phyloP scores from a whole-genome alignment of 1,140 invertebrate species.

The Pseudoatta argentina region DNA sequence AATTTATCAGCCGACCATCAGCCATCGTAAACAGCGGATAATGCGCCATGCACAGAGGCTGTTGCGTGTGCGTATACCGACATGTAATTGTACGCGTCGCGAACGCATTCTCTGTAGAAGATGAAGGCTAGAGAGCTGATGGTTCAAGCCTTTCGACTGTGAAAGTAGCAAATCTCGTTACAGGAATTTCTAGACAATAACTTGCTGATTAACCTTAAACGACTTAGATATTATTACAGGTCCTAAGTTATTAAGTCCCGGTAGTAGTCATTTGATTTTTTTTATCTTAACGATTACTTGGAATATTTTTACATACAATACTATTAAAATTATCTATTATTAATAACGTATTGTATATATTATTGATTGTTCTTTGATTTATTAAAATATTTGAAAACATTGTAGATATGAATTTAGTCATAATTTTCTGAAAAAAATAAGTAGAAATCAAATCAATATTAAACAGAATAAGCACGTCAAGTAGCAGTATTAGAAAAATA shows the following conservation, averaged over 20 bases:
- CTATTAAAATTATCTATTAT: too few species aligned
- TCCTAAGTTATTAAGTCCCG: neutral
- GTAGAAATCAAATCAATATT: too few species aligned
- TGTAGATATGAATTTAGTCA: too few species aligned
- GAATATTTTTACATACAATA: too few species aligned
- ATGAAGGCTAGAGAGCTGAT: constrained; percentile 18
- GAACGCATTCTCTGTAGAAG: constrained; percentile 3
- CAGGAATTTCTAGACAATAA: constrained; percentile 3
- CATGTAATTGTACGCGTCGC: constrained; percentile 56
- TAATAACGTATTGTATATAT: too few species aligned
- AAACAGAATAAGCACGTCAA: too few species aligned
- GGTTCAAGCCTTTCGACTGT: neutral
- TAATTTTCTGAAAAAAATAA: too few species aligned
- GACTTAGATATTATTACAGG: neutral
- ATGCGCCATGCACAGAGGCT: constrained; percentile 69
- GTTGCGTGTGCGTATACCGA: constrained; percentile 38
- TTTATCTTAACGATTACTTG: too few species aligned
- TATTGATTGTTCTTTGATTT: too few species aligned
- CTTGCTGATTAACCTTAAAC: neutral
- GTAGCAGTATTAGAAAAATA: too few species aligned
- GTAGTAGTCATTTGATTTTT: too few species aligned
- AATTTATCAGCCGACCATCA: constrained; percentile 82
- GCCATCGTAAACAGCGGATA: constrained; percentile 80
- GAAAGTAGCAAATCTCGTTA: neutral
- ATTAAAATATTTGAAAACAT: too few species aligned